Percentiles rank a stretch among this genome's conserved stretches.
phyloP scores from a whole-genome alignment of 2,888 invertebrate species.

The Melinaea menophilus region DNA sequence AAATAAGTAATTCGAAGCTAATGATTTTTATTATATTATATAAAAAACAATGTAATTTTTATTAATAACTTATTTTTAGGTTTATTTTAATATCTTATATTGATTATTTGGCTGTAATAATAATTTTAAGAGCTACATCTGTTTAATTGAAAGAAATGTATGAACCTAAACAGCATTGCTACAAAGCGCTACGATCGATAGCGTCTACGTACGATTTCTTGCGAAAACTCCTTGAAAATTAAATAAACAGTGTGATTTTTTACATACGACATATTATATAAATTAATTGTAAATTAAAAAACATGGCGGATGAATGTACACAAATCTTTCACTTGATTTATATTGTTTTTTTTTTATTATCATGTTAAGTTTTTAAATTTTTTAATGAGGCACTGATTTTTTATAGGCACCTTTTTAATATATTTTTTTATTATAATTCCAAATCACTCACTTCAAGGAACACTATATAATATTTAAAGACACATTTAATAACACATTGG shows the following conservation, averaged over 20 bases:
- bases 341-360: neutral
- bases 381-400: constrained; percentile 25
- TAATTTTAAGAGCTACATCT: no score
- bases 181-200: constrained; percentile 25
- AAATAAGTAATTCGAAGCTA: no score
- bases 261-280: neutral
- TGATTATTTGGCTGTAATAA: no score
- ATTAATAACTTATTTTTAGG: no score
- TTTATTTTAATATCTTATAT: no score
- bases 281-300: neutral
- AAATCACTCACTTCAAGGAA: constrained; percentile 22
- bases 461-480: constrained; percentile 48
- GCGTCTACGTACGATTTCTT: neutral
- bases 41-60: no score
- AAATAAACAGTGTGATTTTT: no score
- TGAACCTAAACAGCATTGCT: constrained; percentile 18
- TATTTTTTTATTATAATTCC: neutral
- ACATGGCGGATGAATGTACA: neutral
- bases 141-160: constrained; percentile 13
- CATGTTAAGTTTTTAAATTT: constrained; percentile 10
- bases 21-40: no score
- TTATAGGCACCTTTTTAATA: neutral
- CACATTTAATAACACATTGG: constrained; percentile 58
- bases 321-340: neutral
- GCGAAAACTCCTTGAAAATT: no score